phyloP scores from a whole-genome alignment of 2,113 vertebrate species.

The Crotophaga sulcirostris region DNA sequence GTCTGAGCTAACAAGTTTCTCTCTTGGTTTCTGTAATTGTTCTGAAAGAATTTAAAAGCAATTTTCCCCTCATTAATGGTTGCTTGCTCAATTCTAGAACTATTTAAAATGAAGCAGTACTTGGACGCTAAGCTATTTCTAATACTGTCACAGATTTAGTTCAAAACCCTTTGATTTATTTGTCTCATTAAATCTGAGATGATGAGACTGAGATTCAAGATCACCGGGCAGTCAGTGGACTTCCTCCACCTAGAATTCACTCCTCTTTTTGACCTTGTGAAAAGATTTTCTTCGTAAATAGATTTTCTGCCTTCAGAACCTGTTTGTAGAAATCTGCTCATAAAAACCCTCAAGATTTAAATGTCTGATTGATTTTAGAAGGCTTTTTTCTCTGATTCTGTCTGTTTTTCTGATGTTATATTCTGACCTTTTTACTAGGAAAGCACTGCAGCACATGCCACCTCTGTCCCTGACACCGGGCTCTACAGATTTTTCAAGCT shows the following conservation, averaged over 20 bases:
- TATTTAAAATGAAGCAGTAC: not conserved
- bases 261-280: not conserved
- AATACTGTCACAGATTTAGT: not conserved
- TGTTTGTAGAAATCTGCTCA: not conserved
- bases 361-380: not conserved
- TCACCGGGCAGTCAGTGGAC: not conserved
- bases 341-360: not conserved
- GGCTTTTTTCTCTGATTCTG: not conserved
- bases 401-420: not conserved
- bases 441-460: constrained; percentile 95
- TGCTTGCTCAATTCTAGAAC: not conserved
- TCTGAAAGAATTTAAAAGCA: not conserved
- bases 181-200: not conserved
- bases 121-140: not conserved
- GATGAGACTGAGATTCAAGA: not conserved
- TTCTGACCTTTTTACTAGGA: constrained; percentile 73
- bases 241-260: not conserved
- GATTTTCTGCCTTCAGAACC: not conserved
- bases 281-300: not conserved
- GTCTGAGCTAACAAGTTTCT: not conserved
- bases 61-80: not conserved
- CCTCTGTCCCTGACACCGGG: constrained; percentile 89
- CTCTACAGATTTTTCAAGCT: constrained; percentile 91
- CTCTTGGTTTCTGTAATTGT: not conserved
- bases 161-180: not conserved